Percentiles rank a stretch among this genome's conserved stretches.
Conservation (phyloP, 2,797 vertebrate species). For the Chiroxiphia lanceolata region DNA sequence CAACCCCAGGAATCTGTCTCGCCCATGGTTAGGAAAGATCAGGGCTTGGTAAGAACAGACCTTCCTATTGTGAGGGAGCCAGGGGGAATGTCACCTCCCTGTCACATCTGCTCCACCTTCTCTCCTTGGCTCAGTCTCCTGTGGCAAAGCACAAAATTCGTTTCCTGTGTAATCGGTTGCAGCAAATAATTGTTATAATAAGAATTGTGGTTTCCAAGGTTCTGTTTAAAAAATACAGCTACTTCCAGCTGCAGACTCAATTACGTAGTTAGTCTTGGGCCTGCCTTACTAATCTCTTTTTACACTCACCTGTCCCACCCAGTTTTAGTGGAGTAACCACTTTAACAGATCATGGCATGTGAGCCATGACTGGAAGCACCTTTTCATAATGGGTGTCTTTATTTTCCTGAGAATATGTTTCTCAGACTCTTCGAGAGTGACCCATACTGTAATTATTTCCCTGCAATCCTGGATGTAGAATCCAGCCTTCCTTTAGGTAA, state of each 20-base stretch:
- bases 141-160: accelerated
- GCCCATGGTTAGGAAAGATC: neutral
- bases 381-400: neutral
- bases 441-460: constrained; percentile 10
- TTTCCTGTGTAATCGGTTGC: neutral
- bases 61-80: neutral
- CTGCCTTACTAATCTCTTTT: constrained; percentile 1
- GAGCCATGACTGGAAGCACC: neutral
- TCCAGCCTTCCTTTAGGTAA: neutral
- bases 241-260: constrained; percentile 2
- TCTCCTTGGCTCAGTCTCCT: neutral
- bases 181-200: neutral
- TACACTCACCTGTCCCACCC: constrained; percentile 28
- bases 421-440: neutral
- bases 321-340: constrained; percentile 20
- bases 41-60: neutral
- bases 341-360: neutral
- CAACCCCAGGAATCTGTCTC: neutral
- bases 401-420: constrained; percentile 28
- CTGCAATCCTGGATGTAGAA: neutral
- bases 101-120: neutral
- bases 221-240: constrained; percentile 12
- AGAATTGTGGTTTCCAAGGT: neutral
- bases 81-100: neutral
- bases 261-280: neutral